Percentiles rank a stretch among this genome's conserved stretches.
These are phyloP conservation scores for Anadara kagoshimensis DNA, from an alignment of 1,140 invertebrate species.

Conservation along the genomic window DNA sequence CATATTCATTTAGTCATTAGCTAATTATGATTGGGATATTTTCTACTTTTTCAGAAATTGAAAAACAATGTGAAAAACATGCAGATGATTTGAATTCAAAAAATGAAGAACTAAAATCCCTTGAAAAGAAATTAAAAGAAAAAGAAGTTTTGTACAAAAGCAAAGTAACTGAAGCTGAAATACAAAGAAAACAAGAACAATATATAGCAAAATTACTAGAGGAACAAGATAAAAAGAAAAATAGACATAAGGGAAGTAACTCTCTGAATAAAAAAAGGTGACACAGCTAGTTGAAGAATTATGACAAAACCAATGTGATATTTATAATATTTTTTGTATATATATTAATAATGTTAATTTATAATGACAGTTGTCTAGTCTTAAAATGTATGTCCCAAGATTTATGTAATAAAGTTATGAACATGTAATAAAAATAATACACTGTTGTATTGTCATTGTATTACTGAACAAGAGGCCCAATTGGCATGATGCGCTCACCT, in stretches of 20 bases:
- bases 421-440: too few relatives aligned
- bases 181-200: constrained; percentile 52
- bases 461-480: too few relatives aligned
- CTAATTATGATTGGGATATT: background rate
- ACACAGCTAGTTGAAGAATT: too few relatives aligned
- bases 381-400: too few relatives aligned
- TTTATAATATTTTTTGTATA: too few relatives aligned
- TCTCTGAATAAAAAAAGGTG: too few relatives aligned
- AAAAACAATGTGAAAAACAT: constrained; percentile 38
- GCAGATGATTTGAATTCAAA: constrained; percentile 37
- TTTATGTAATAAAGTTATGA: too few relatives aligned
- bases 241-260: constrained; percentile 7
- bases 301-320: too few relatives aligned
- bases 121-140: constrained; percentile 43
- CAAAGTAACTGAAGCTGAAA: constrained; percentile 48
- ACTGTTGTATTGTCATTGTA: too few relatives aligned
- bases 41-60: constrained; percentile 41
- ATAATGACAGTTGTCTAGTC: too few relatives aligned
- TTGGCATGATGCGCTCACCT: too few relatives aligned
- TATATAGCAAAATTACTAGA: constrained; percentile 52
- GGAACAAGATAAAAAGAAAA: constrained; percentile 39
- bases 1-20: background rate
- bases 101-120: constrained; percentile 36
- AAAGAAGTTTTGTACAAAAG: constrained; percentile 49
- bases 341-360: too few relatives aligned